Percentiles rank a stretch among this genome's conserved stretches.
Conservation (phyloP, 2,888 invertebrate species). For the Actias luna region DNA sequence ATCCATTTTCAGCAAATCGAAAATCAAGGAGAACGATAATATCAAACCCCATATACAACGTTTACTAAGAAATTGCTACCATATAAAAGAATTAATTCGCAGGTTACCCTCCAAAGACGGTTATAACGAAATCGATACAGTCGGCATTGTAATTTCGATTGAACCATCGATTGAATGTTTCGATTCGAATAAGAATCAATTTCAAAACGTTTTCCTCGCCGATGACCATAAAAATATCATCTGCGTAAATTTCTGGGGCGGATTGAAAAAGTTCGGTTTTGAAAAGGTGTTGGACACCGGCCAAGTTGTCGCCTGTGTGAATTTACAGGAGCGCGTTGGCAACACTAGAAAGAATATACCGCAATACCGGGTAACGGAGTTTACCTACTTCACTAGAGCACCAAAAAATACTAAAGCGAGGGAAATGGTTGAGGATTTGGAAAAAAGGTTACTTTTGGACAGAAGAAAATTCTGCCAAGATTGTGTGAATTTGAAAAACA, state of each 20-base stretch:
- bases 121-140: constrained; percentile 88
- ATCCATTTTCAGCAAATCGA: constrained; percentile 65
- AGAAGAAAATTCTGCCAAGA: constrained; percentile 51
- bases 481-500: constrained; percentile 56
- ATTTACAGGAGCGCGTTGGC: constrained; percentile 83
- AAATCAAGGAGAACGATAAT: constrained; percentile 41
- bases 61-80: constrained; percentile 61
- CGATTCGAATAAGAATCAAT: constrained; percentile 52
- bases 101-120: constrained; percentile 48
- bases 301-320: constrained; percentile 81
- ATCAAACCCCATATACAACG: constrained; percentile 31
- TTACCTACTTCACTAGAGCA: constrained; percentile 82
- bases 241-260: constrained; percentile 81
- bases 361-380: constrained; percentile 83
- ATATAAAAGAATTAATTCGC: constrained; percentile 68
- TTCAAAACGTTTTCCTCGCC: constrained; percentile 83
- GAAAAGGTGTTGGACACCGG: constrained; percentile 82
- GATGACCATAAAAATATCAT: constrained; percentile 79
- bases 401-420: constrained; percentile 79
- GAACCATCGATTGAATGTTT: constrained; percentile 70
- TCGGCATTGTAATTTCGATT: constrained; percentile 84
- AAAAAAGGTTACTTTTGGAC: constrained; percentile 44
- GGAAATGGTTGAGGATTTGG: constrained; percentile 69
- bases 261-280: constrained; percentile 71
- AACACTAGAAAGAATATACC: constrained; percentile 77